A percentile compares a stretch with the other conserved stretches of the same genome.
Conservation (phyloP, 2,797 vertebrate genomes). For the Avahi laniger region DNA sequence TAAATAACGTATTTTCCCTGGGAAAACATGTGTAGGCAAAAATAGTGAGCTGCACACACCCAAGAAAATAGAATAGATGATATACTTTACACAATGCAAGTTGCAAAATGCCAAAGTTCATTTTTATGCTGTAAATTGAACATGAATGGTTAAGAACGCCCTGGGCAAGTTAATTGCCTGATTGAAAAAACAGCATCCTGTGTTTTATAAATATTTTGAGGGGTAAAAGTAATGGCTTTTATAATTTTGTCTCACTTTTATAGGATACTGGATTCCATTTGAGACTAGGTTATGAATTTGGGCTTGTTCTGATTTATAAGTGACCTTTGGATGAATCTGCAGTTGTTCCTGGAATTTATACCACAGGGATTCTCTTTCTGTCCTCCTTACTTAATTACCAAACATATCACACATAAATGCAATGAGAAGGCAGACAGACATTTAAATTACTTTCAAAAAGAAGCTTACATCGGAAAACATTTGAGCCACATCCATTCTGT, state of each 20-base stretch:
- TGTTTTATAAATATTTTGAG: constrained; percentile 38
- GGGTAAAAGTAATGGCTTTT: constrained; percentile 45
- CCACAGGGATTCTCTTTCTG: constrained; percentile 67
- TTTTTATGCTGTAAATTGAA: neutral
- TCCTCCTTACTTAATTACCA: constrained; percentile 58
- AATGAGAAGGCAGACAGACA: constrained; percentile 57
- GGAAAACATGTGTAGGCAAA: neutral
- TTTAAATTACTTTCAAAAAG: constrained; percentile 69
- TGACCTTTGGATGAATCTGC: constrained; percentile 71
- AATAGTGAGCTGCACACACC: neutral
- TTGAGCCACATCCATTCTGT: constrained; percentile 49
- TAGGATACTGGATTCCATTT: constrained; percentile 53
- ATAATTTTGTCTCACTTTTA: constrained; percentile 64
- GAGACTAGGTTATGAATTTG: constrained; percentile 49
- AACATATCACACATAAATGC: constrained; percentile 56
- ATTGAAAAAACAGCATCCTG: constrained; percentile 33
- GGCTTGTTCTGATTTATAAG: constrained; percentile 65
- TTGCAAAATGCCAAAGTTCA: constrained; percentile 44
- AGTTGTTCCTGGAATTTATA: constrained; percentile 76
- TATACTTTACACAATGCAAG: constrained; percentile 3
- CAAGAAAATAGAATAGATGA: constrained; percentile 26
- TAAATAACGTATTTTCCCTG: neutral
- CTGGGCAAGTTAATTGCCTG: neutral
- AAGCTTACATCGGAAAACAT: constrained; percentile 55
- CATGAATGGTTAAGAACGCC: constrained; percentile 43